Evolutionary conservation across 2,888 invertebrate species (phyloP), one percentile per base, ranked within the genome.

Genomic region (Orthosia cruda): DNA sequence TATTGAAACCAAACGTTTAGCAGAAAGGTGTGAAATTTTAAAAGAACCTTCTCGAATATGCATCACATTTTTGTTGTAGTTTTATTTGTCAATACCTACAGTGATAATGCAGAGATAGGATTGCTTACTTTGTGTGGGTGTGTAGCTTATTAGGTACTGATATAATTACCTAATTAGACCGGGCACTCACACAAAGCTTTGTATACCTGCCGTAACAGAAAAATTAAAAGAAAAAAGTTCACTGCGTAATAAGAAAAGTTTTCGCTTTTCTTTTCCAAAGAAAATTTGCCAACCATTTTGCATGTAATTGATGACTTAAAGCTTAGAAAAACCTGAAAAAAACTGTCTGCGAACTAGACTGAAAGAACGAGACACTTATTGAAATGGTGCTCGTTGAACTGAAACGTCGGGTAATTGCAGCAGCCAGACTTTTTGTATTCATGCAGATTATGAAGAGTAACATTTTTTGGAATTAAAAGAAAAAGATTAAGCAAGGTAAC

Each of bases 381-480:
- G 74, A 67, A 78, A 74, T 65, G 65, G 73, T 69, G 79, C 52
- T 63, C 77, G 74, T 61, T 80, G 81, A 83, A 85, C 84, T 87
- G 77, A 69, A 77, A 77, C 85, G 85, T 71, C 79, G 74, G 68
- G 72, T 70, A 70, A 74, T 78, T 80, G 77, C 81, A 68, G 76
- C 82, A 66, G 73, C 71, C 61, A 32, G 59, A 63, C 54, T 65
- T 73, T 70, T 80, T 80, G 65, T 71, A 32, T 55, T 66, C 65
- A 55, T 45, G 20, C 49, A 59, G 63, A 77, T 71, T 64, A 54
- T 32, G n/a, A 71, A 55, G 32, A 55, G 26, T 15, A 69, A 68
- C 49, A 74, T 52, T 32, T 74, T 80, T 66, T 55, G 4, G 2
- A 3, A 26, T 70, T 16, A 50, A 59, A 58, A 61, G 50, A 72